These are phyloP conservation scores for Columba livia DNA, from an alignment of 2,113 vertebrate genomes.

Conservation along the genomic window DNA sequence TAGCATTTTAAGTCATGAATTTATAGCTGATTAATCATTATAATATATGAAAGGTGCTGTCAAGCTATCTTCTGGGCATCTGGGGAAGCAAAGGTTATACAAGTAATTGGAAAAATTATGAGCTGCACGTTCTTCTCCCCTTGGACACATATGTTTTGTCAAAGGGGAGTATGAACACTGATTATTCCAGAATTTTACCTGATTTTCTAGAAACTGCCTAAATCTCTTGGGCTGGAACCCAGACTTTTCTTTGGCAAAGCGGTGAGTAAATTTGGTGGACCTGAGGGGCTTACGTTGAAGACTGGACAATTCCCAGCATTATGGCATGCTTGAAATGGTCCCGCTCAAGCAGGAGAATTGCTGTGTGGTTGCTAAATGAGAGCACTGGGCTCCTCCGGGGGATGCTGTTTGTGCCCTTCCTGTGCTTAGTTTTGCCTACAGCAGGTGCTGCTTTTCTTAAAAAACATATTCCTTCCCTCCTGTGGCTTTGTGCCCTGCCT, in stretches of 20 bases:
- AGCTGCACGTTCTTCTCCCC: not conserved
- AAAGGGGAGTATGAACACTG: not conserved
- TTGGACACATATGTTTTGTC: not conserved
- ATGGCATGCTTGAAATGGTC: not conserved
- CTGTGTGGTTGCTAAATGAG: not conserved
- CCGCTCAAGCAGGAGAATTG: not conserved
- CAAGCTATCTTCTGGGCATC: not conserved
- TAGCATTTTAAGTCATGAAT: not conserved
- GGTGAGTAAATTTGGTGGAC: not conserved
- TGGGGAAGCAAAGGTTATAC: not conserved
- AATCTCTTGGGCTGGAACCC: not conserved
- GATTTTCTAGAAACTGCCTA: not conserved
- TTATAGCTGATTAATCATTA: slow-evolving; percentile 37
- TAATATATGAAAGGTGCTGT: slow-evolving; percentile 9
- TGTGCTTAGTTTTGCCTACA: not conserved
- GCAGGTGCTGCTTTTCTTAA: not conserved
- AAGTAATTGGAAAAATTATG: not conserved
- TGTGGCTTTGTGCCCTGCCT: not conserved
- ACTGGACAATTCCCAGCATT: not conserved
- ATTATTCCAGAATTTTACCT: not conserved
- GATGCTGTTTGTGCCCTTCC: not conserved
- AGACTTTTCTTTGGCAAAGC: not conserved
- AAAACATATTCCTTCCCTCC: not conserved
- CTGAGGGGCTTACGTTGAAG: not conserved
- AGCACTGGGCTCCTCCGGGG: not conserved